phyloP scores from a whole-genome alignment of 2,113 vertebrate genomes.

The Onychostoma macrolepis region DNA sequence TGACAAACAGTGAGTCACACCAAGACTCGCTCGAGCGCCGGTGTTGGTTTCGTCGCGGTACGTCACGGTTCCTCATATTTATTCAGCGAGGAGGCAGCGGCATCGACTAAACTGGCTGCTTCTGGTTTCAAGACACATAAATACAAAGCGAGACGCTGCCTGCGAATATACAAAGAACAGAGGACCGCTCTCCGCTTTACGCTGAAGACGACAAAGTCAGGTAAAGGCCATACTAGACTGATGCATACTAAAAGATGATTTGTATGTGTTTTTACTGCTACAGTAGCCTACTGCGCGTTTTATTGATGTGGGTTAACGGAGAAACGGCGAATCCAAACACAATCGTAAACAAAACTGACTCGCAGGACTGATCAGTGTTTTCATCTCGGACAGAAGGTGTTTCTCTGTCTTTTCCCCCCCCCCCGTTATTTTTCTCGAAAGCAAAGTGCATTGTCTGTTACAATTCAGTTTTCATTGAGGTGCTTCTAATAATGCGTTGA shows the following conservation, averaged over 20 bases:
- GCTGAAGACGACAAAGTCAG: slow-evolving; percentile 77
- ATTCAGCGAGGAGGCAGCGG: slow-evolving; percentile 72
- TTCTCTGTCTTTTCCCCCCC: not conserved
- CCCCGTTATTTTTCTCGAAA: not conserved
- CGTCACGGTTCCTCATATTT: slow-evolving; percentile 67
- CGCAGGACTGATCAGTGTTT: not conserved
- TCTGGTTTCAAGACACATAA: slow-evolving; percentile 80
- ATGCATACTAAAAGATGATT: no score
- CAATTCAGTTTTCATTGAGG: not conserved
- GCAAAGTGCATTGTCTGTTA: not conserved
- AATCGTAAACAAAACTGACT: slow-evolving; percentile 51
- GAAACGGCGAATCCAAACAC: not conserved
- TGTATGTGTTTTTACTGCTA: not conserved
- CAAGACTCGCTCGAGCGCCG: not conserved
- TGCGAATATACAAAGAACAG: slow-evolving; percentile 66
- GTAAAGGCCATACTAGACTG: slow-evolving; percentile 57
- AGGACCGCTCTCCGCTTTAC: slow-evolving; percentile 58
- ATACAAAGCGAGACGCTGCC: slow-evolving; percentile 75
- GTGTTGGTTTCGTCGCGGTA: slow-evolving; percentile 34
- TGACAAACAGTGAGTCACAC: slow-evolving; percentile 1
- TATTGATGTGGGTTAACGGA: not conserved
- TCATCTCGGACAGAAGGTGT: not conserved
- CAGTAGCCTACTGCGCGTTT: not conserved
- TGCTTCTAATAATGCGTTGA: not conserved
- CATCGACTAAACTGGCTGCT: slow-evolving; percentile 78